phyloP scores from a whole-genome alignment of 2,113 vertebrate genomes.

The Platichthys flesus region DNA sequence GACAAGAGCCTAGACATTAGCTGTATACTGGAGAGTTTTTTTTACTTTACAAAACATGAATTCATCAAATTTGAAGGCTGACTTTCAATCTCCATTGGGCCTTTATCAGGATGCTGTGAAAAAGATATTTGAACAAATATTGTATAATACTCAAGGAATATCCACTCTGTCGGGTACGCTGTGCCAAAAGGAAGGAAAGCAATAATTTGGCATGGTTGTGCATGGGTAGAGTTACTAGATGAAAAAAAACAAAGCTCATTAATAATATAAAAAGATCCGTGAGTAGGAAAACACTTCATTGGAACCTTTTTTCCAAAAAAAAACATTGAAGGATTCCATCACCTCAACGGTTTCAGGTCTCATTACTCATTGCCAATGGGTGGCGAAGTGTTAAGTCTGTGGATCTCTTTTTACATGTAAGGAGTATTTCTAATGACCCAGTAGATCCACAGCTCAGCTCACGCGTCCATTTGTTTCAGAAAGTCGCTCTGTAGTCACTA shows the following conservation, averaged over 20 bases:
- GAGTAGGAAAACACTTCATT: slow-evolving; percentile 34
- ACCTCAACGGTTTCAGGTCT: slow-evolving; percentile 24
- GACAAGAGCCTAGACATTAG: slow-evolving; percentile 38
- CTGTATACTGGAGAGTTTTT: slow-evolving; percentile 7
- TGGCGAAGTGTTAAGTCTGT: slow-evolving; percentile 37
- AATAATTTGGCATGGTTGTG: slow-evolving; percentile 39
- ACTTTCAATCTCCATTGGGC: slow-evolving; percentile 32
- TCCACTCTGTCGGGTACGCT: slow-evolving; percentile 45
- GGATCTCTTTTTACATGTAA: slow-evolving; percentile 24
- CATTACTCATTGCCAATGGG: slow-evolving; percentile 18
- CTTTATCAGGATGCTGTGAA: slow-evolving; percentile 47
- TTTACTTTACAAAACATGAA: slow-evolving; percentile 31
- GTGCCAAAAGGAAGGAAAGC: slow-evolving; percentile 55
- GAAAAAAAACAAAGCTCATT: slow-evolving; percentile 56
- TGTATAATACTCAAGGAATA: slow-evolving; percentile 39
- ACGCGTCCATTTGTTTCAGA: background rate
- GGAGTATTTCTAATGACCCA: slow-evolving; percentile 20
- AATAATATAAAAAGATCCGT: slow-evolving; percentile 51
- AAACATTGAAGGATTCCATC: slow-evolving; percentile 44
- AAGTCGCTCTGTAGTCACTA: slow-evolving; percentile 37
- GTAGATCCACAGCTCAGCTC: slow-evolving; percentile 9
- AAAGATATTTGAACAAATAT: slow-evolving; percentile 42
- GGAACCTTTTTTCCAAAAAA: slow-evolving; percentile 39
- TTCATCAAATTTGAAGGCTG: slow-evolving; percentile 32
- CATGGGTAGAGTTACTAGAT: slow-evolving; percentile 56